phyloP scores from a whole-genome alignment of 2,113 vertebrate species.

The Percina caprodes region DNA sequence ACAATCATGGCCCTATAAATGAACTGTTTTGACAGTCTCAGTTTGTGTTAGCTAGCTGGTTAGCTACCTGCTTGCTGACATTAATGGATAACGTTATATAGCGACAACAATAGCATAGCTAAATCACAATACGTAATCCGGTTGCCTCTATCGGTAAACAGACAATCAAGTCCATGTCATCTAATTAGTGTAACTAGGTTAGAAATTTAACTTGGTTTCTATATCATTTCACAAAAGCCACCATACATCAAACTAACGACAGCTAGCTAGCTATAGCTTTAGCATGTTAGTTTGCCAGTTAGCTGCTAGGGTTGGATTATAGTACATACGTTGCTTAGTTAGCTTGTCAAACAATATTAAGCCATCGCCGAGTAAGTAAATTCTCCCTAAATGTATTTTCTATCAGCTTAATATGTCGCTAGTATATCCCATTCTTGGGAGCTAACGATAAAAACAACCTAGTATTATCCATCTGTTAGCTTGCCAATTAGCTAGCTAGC shows the following conservation, averaged over 20 bases:
- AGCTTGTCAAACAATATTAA: conserved; percentile 3
- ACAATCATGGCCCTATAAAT: conserved; percentile 26
- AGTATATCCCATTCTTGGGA: background rate
- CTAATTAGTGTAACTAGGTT: background rate
- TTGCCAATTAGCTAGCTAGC: conserved; percentile 55
- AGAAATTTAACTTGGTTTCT: background rate
- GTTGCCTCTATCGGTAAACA: background rate
- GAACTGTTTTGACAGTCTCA: conserved; percentile 58
- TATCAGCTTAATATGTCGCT: fast-evolving
- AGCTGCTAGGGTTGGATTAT: conserved; percentile 38
- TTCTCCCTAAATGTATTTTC: fast-evolving
- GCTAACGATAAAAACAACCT: background rate
- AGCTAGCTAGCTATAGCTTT: conserved; percentile 54
- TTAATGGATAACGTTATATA: background rate
- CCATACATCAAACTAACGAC: conserved; percentile 21
- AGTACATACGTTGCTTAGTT: background rate
- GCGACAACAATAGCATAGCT: conserved; percentile 34
- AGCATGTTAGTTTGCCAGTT: conserved; percentile 55
- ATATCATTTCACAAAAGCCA: conserved; percentile 17
- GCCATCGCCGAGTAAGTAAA: fast-evolving
- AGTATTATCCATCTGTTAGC: conserved; percentile 57
- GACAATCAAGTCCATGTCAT: background rate
- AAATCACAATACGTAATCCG: background rate
- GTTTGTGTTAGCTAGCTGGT: conserved; percentile 54
- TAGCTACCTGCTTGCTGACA: conserved; percentile 36